Conservation (phyloP, 1,140 invertebrate genomes). For the Oedothorax gibbosus region DNA sequence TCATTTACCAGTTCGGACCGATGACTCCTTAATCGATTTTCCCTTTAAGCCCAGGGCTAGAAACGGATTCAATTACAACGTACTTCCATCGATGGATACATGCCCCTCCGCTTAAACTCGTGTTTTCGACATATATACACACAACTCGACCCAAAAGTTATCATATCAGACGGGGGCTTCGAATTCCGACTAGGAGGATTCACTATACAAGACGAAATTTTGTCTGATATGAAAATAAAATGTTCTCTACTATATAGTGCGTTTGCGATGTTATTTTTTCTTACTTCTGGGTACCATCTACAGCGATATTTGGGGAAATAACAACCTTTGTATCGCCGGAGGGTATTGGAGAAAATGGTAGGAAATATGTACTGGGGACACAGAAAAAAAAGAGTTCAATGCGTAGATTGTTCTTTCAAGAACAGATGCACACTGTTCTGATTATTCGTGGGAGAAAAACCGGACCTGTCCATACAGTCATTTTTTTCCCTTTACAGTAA, state of each 20-base stretch:
- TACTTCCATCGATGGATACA: neutral
- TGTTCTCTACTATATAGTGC: constrained; percentile 34
- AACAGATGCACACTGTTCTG: no score
- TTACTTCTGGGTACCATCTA: constrained; percentile 4
- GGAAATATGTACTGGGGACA: constrained; percentile 52
- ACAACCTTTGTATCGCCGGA: constrained; percentile 56
- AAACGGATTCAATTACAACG: constrained; percentile 20
- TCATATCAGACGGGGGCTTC: constrained; percentile 13
- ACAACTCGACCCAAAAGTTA: neutral
- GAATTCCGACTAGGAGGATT: constrained; percentile 1
- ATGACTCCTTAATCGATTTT: constrained; percentile 28
- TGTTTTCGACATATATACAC: neutral
- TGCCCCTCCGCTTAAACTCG: neutral
- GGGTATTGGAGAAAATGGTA: constrained; percentile 59
- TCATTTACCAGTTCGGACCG: constrained; percentile 20
- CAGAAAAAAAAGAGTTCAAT: neutral
- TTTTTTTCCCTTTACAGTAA: no score
- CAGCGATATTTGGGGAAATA: constrained; percentile 55
- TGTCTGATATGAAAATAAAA: constrained; percentile 40
- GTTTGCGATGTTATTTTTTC: constrained; percentile 50
- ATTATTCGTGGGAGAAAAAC: no score
- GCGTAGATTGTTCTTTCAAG: no score
- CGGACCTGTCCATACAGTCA: no score
- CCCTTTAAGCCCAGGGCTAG: constrained; percentile 10
- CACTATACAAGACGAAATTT: constrained; percentile 29